Conservation (phyloP, 2,113 vertebrate species). For the Steatornis caripensis region DNA sequence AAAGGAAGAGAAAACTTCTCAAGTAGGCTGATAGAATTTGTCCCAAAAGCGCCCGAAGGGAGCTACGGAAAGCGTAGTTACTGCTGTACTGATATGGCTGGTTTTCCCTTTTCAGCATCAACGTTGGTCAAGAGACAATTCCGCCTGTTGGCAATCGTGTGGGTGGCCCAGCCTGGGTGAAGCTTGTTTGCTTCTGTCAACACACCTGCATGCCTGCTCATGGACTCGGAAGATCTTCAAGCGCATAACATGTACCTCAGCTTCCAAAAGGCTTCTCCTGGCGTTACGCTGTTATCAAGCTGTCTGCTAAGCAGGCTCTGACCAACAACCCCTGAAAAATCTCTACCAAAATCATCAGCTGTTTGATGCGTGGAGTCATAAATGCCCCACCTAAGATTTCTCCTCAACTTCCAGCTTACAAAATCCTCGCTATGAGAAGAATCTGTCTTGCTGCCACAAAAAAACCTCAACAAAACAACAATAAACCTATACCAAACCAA, state of each 20-base stretch:
- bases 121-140: not conserved
- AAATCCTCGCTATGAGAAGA: not conserved
- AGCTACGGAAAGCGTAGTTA: not conserved
- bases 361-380: not conserved
- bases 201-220: not conserved
- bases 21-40: not conserved
- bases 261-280: not conserved
- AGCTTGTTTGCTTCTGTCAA: not conserved
- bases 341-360: not conserved
- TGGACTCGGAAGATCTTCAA: not conserved
- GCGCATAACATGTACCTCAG: not conserved
- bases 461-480: not conserved
- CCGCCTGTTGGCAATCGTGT: not conserved
- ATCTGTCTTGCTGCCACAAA: not conserved
- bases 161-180: not conserved
- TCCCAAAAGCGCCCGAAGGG: not conserved
- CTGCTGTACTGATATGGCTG: rapidly evolving
- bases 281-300: not conserved
- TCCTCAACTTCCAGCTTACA: not conserved
- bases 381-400: not conserved
- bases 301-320: not conserved
- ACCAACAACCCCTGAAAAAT: not conserved
- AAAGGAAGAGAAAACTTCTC: not conserved
- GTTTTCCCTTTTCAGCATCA: not conserved
- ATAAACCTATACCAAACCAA: too few relatives aligned